Evolutionary conservation across 2,888 invertebrate genomes (phyloP).

Genomic region (Lamproptera curius): DNA sequence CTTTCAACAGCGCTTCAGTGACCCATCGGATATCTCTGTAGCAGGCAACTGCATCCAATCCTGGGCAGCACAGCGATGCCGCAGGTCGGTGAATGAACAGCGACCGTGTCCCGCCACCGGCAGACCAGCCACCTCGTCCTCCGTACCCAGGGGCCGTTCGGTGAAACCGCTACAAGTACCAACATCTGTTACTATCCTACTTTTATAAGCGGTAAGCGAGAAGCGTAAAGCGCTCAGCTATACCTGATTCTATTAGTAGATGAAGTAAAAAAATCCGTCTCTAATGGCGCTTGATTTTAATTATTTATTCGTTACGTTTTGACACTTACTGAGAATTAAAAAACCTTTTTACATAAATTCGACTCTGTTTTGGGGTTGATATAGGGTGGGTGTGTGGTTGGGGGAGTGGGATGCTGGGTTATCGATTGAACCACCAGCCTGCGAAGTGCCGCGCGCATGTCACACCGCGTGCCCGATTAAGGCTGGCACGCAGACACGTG

Average conservation of each 20-base stretch:
- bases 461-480: slow-evolving; percentile 30
- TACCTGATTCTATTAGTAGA: too few species aligned
- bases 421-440: slow-evolving; percentile 72
- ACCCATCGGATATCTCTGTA: slow-evolving; percentile 28
- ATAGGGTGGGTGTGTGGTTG: slow-evolving; percentile 45
- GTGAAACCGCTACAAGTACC: slow-evolving; percentile 45
- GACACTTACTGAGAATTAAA: too few species aligned
- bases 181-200: slow-evolving; percentile 37
- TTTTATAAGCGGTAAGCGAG: too few species aligned
- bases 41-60: slow-evolving; percentile 55
- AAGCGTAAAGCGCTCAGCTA: too few species aligned
- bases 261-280: too few species aligned
- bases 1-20: too few species aligned
- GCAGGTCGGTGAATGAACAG: slow-evolving; percentile 58
- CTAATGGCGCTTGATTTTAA: too few species aligned
- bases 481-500: slow-evolving; percentile 23
- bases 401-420: slow-evolving; percentile 62
- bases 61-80: slow-evolving; percentile 45
- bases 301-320: too few species aligned
- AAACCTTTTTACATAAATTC: too few species aligned
- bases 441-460: slow-evolving; percentile 55
- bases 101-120: slow-evolving; percentile 43
- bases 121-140: slow-evolving; percentile 45
- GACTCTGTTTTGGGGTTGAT: too few species aligned
- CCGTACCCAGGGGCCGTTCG: slow-evolving; percentile 33